A percentile compares a stretch with the other conserved stretches of the same genome.
These are phyloP conservation scores for Manduca sexta DNA, from an alignment of 1,140 invertebrate genomes.

Conservation along the genomic window DNA sequence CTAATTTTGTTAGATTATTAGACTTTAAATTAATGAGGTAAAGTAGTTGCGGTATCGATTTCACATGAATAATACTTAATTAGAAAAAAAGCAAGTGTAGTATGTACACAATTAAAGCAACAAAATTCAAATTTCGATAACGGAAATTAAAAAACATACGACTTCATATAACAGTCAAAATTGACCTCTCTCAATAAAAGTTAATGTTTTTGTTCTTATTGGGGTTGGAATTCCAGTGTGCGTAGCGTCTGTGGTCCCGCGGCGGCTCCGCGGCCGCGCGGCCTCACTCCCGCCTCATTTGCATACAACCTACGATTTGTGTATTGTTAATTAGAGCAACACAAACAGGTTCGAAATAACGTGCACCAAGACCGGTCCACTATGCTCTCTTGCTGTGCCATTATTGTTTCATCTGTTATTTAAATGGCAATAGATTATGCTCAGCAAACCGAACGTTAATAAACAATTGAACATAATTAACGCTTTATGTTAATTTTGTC, in stretches of 20 bases:
- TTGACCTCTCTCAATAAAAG: conserved; percentile 27
- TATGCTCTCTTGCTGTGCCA: conserved; percentile 53
- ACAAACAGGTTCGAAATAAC: conserved; percentile 62
- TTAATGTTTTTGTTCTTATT: conserved; percentile 22
- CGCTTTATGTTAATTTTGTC: conserved; percentile 55
- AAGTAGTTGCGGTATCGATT: too few species aligned
- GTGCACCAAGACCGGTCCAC: conserved; percentile 36
- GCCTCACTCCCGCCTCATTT: conserved; percentile 52
- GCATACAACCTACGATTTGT: conserved; percentile 72
- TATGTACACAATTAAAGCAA: background rate
- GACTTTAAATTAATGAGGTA: too few species aligned
- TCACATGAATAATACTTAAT: too few species aligned
- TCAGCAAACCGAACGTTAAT: conserved; percentile 27
- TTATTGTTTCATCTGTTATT: conserved; percentile 66
- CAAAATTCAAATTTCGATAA: background rate
- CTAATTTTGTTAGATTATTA: too few species aligned
- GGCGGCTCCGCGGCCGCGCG: conserved; percentile 7
- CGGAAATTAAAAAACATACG: background rate
- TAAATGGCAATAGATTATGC: conserved; percentile 62
- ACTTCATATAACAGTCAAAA: conserved; percentile 20
- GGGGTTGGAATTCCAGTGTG: conserved; percentile 30
- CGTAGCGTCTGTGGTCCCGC: conserved; percentile 13
- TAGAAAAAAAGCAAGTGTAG: background rate
- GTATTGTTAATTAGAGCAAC: conserved; percentile 72
- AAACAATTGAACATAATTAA: conserved; percentile 62